These are phyloP conservation scores for Nemotelus pantherinus DNA, from an alignment of 2,888 invertebrate species.

Conservation along the genomic window DNA sequence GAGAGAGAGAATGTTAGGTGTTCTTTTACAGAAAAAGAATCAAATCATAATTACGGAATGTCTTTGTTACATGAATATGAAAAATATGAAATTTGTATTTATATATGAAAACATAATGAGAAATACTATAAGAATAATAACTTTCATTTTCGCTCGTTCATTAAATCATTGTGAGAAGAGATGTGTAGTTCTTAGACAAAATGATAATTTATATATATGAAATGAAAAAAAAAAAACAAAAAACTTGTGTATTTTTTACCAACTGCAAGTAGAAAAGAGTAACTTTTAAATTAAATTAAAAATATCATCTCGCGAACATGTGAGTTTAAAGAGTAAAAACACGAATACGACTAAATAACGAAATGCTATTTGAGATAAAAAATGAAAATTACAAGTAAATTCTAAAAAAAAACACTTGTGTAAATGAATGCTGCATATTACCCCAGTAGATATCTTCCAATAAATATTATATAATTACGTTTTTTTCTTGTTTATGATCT, in stretches of 20 bases:
- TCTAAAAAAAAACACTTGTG: constrained; percentile 3
- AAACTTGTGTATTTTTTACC: constrained; percentile 29
- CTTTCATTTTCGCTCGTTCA: constrained; percentile 20
- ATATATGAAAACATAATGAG: constrained; percentile 11
- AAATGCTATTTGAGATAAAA: background rate
- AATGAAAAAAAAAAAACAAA: background rate
- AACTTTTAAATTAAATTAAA: constrained; percentile 24
- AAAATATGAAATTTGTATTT: constrained; percentile 12
- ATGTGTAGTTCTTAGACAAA: constrained; percentile 16
- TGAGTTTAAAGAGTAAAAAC: too few species aligned
- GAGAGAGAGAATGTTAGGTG: background rate
- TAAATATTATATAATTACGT: constrained; percentile 13
- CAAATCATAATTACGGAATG: too few species aligned
- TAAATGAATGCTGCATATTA: constrained; percentile 9
- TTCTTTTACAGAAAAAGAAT: background rate
- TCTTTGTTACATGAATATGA: too few species aligned
- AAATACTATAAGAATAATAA: constrained; percentile 1
- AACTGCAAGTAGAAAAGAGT: constrained; percentile 12
- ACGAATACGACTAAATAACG: too few species aligned
- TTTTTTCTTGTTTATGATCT: constrained; percentile 4
- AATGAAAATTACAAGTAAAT: constrained; percentile 16
- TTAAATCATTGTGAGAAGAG: constrained; percentile 4
- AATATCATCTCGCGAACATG: background rate
- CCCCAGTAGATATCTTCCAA: constrained; percentile 31
- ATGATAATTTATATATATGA: constrained; percentile 11